Conservation (phyloP, 2,113 vertebrate genomes). For the Cathartes aura region DNA sequence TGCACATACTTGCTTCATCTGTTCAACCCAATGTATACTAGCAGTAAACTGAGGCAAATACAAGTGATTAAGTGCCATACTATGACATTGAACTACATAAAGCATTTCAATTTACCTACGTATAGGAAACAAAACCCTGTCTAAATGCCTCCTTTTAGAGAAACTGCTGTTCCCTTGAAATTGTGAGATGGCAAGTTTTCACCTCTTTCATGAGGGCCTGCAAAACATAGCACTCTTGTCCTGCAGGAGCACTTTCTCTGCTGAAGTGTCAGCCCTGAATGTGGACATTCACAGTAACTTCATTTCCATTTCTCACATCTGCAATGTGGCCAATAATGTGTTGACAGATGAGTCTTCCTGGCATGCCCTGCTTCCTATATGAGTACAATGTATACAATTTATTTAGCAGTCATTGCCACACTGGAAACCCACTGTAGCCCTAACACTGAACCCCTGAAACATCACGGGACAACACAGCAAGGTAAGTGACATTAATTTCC, state of each 20-base stretch:
- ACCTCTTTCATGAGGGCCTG: not conserved
- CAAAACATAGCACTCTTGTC: slow-evolving; percentile 30
- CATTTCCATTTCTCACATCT: not conserved
- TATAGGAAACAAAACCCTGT: not conserved
- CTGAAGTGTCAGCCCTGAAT: not conserved
- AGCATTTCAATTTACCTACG: slow-evolving; percentile 3
- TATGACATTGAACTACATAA: slow-evolving; percentile 1
- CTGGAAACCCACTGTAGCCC: not conserved
- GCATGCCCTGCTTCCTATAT: slow-evolving; percentile 16
- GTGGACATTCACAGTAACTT: slow-evolving; percentile 21
- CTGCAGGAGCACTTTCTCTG: slow-evolving; percentile 33
- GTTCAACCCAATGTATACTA: not conserved
- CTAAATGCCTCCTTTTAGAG: not conserved
- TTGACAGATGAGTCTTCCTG: slow-evolving; percentile 4
- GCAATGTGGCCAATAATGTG: not conserved
- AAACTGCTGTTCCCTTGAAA: not conserved
- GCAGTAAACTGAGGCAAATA: slow-evolving; percentile 31
- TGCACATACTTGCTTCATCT: slow-evolving; percentile 37
- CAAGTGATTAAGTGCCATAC: not conserved
- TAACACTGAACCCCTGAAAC: slow-evolving; percentile 26
- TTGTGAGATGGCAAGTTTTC: not conserved
- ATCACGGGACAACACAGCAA: slow-evolving; percentile 16
- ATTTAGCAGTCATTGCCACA: not conserved
- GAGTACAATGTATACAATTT: slow-evolving; percentile 24
- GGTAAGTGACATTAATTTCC: slow-evolving; percentile 47